Evolutionary conservation across 2,797 vertebrate species (phyloP), one percentile per base, ranked within the genome.

Genomic region (Sorex maritimensis): DNA sequence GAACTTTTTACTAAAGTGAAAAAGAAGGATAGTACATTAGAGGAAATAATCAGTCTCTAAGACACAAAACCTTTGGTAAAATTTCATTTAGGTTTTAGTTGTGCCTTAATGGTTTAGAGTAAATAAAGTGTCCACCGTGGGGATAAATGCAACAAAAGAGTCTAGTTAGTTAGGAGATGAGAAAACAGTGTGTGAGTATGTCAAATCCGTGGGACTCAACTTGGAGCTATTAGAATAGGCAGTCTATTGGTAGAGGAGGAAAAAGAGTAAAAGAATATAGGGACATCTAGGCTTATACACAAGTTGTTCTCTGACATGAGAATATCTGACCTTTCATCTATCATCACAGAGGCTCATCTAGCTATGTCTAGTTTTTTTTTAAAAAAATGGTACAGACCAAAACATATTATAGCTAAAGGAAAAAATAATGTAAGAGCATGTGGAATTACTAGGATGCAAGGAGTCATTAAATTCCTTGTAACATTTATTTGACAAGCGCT

Each of bases 361-460:
- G 52, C 82, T 2, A 10, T 49, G 21, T 78, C 74, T 88, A 65
- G 17, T 19, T 58, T 58, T 61, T 61, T 61, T 79, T 92, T 83
- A 73, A 68, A 86, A 81, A 84, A 93, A 95, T 91, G 68, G 49
- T 73, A 75, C 58, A 65, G 84, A 77, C 41, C 86, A 80, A 28
- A 63, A 41, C 86, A 28, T 10, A 21, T 89, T n/a, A 1, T 4
- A 30, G 87, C 44, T 83, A 68, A 52, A 19, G 71, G 34, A 67
- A 23, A 91, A 26, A 93, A 85, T 80, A 58, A 81, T 71, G 52
- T 79, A 84, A 89, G 78, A 71, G 74, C 65, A 55, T 34, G 30
- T 85, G 52, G 75, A 34, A 82, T 93, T 82, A 84, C 46, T 91
- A 77, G 78, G 63, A 94, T 91, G 92, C n/a, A 77, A 58, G 61